Base-by-base conservation (phyloP, 2,797 vertebrate genomes). In the Acanthis flammea region DNA sequence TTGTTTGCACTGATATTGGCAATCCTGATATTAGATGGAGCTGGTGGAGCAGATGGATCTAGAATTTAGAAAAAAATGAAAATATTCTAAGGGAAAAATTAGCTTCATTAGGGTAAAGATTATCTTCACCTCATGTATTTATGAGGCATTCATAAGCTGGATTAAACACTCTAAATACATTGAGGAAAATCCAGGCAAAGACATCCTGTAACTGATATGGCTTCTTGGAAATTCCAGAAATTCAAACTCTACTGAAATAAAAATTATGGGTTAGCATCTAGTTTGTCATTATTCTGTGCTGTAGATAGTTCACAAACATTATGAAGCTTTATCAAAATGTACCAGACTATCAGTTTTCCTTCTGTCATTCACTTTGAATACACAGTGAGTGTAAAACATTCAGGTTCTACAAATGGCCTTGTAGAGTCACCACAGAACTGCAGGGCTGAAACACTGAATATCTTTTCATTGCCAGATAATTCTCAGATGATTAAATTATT, bases 1-100 rank as follows among this genome's bases (percentile, higher is more conserved):
- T 97, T 94, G 7, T 96, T 98, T 53, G 95, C 42, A 30, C 97
- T 98, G 90, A 98, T 90, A 93, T 99, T 99, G 14, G 96, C 97
- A 71, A 99, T 97, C 22, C 95, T 98, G 85, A 99, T 97, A 63
- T 98, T 98, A 74, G 97, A 93, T 0, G 99, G 99, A 12, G 98
- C 93, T 19, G 98, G 98, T 35, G 99, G 99, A 67, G 98, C 98
- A 8, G 99, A 98, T 0, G 99, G 99, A 95, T 99, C 99, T 99
- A 97, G 21, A 96, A 91, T 67, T 66, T 68, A 95, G 81, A 76
- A 42, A 57, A 47, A 65, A 88, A 76, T 1, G 5, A 54, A 86
- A 77, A 62, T 10, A 94, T 45, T 83, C 7, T 50, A 48, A 39
- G 35, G 7, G 23, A 44, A 73, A 66, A 33, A 33, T 4, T 14